phyloP scores from a whole-genome alignment of 2,888 invertebrate species.

The Synergus itoensis region DNA sequence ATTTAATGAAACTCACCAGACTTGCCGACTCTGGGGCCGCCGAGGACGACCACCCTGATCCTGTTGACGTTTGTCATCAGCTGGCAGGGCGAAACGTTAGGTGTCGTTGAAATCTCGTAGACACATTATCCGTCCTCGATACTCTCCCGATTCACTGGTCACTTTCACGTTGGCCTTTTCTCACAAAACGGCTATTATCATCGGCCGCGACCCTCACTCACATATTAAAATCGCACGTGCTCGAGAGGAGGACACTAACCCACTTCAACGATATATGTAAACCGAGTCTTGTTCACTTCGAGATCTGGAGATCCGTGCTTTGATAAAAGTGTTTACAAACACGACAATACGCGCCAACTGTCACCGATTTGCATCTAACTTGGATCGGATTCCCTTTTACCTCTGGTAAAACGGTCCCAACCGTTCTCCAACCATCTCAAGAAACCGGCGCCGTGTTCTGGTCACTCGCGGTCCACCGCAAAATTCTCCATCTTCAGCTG shows the following conservation, averaged over 20 bases:
- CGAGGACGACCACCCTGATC: conserved; percentile 89
- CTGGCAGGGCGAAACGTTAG: conserved; percentile 58
- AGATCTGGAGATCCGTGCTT: conserved; percentile 31
- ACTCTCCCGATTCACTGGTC: conserved; percentile 29
- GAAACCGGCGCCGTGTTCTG: conserved; percentile 11
- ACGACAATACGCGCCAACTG: conserved; percentile 42
- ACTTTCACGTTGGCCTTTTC: conserved; percentile 41
- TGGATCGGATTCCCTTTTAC: conserved; percentile 40
- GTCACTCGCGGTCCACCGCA: conserved; percentile 32
- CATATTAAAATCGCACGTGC: conserved; percentile 42
- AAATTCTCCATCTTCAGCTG: conserved; percentile 16
- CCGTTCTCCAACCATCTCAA: conserved; percentile 17
- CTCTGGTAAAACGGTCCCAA: background rate
- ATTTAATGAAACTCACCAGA: conserved; percentile 82
- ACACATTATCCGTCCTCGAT: conserved; percentile 27
- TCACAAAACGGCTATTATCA: conserved; percentile 41
- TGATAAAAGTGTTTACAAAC: conserved; percentile 42
- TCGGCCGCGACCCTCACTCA: conserved; percentile 37
- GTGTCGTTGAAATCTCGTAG: conserved; percentile 62
- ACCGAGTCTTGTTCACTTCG: conserved; percentile 38
- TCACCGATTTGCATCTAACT: conserved; percentile 41
- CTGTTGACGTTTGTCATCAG: conserved; percentile 88
- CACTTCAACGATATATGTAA: conserved; percentile 43
- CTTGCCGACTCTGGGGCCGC: conserved; percentile 88
- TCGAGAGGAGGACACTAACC: conserved; percentile 46